Percentiles rank a stretch among this genome's conserved stretches.
These are phyloP conservation scores for Elaphurus davidianus DNA, from an alignment of 2,113 vertebrate genomes.

Conservation along the genomic window DNA sequence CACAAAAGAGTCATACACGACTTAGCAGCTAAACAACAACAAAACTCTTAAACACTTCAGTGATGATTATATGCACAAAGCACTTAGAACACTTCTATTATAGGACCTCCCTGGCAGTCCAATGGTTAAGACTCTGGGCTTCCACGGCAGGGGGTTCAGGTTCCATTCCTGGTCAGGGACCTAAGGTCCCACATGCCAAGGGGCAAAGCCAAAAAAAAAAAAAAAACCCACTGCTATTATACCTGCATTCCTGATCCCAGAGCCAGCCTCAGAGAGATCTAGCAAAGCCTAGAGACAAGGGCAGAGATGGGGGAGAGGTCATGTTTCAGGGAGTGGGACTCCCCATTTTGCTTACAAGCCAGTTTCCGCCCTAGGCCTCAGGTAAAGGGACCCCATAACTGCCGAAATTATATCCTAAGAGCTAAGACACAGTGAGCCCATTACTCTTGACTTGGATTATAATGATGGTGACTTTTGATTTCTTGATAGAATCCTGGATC, in stretches of 20 bases:
- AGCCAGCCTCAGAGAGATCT: neutral
- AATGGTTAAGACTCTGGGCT: neutral
- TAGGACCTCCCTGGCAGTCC: neutral
- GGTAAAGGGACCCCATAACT: neutral
- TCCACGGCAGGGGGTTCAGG: neutral
- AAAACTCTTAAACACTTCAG: neutral
- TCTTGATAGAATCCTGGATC: neutral
- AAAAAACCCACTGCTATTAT: accelerated
- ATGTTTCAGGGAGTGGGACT: neutral
- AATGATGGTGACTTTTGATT: neutral
- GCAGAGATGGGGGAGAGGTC: neutral
- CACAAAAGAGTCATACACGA: neutral
- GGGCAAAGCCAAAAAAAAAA: neutral
- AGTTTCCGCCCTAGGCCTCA: neutral
- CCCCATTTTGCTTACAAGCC: neutral
- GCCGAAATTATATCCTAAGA: neutral
- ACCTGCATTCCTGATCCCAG: neutral
- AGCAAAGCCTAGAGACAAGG: neutral
- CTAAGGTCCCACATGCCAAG: neutral
- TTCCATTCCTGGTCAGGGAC: neutral
- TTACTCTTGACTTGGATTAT: neutral
- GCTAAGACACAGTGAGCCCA: neutral
- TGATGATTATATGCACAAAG: neutral
- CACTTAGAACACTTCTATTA: neutral
- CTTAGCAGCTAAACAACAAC: neutral